Evolutionary conservation across 2,113 vertebrate species (phyloP).

Genomic region (Apistogramma diplotaenia): DNA sequence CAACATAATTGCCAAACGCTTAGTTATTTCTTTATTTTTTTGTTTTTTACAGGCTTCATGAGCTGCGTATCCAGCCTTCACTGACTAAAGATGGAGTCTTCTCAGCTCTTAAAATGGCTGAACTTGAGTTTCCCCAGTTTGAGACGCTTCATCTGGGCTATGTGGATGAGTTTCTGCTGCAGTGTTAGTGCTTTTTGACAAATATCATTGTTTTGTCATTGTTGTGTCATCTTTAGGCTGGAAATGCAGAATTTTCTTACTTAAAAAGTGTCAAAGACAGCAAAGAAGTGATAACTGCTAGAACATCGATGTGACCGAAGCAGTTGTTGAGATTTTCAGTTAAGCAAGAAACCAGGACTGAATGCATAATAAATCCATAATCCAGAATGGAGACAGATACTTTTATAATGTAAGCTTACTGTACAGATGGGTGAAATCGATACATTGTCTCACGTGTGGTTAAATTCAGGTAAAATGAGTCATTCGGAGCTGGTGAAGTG

Average conservation of each 20-base stretch:
- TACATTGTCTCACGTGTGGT: background rate
- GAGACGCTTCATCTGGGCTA: conserved; percentile 98
- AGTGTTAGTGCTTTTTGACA: conserved; percentile 81
- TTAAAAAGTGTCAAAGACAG: no score
- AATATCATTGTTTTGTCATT: no score
- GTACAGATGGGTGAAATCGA: background rate
- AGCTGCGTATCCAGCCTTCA: conserved; percentile 97
- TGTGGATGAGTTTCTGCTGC: conserved; percentile 96
- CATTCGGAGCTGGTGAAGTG: conserved; percentile 96
- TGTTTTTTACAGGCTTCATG: conserved; percentile 84
- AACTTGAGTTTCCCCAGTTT: conserved; percentile 98
- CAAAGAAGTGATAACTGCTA: no score
- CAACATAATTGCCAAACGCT: background rate
- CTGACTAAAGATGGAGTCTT: conserved; percentile 99
- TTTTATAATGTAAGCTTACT: no score
- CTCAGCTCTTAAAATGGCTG: conserved; percentile 98
- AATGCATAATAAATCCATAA: background rate
- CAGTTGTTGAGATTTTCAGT: no score
- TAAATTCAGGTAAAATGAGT: conserved; percentile 88
- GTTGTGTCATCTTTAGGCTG: background rate
- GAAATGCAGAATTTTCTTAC: no score
- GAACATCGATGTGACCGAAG: no score
- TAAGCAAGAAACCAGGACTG: background rate
- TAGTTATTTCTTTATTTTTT: background rate
- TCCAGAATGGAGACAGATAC: background rate